Percentiles rank a stretch among this genome's conserved stretches.
Evolutionary conservation across 2,797 vertebrate species (phyloP).

Genomic region (Sarcophilus harrisii): DNA sequence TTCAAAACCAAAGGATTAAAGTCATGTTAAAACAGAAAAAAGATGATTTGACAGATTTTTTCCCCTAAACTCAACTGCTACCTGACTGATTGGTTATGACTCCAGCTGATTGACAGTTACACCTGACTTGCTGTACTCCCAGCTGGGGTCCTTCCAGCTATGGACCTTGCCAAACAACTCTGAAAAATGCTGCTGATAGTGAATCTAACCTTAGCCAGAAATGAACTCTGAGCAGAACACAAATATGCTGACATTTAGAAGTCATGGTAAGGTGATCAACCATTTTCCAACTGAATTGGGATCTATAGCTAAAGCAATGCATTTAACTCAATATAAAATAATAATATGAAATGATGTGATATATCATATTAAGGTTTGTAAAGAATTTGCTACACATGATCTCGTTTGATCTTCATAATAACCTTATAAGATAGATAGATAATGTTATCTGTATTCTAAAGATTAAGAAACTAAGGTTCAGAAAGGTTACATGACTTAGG

Average conservation of each 20-base stretch:
- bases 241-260: neutral
- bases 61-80: neutral
- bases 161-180: neutral
- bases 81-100: neutral
- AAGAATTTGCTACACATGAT: neutral
- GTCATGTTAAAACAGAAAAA: neutral
- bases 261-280: neutral
- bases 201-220: neutral
- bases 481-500: neutral
- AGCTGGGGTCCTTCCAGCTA: neutral
- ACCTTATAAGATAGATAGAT: neutral
- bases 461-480: slow-evolving; percentile 32
- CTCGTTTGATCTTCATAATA: slow-evolving; percentile 34
- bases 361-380: neutral
- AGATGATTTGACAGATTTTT: slow-evolving; percentile 8
- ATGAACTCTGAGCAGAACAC: rapidly evolving
- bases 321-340: neutral
- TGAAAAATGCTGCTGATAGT: neutral
- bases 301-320: neutral
- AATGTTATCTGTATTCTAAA: slow-evolving; percentile 9
- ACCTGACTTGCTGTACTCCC: no score
- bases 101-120: neutral
- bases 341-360: neutral
- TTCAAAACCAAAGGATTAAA: neutral
- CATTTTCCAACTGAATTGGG: neutral